phyloP scores from a whole-genome alignment of 2,888 invertebrate genomes.

The Philereme vetulata region DNA sequence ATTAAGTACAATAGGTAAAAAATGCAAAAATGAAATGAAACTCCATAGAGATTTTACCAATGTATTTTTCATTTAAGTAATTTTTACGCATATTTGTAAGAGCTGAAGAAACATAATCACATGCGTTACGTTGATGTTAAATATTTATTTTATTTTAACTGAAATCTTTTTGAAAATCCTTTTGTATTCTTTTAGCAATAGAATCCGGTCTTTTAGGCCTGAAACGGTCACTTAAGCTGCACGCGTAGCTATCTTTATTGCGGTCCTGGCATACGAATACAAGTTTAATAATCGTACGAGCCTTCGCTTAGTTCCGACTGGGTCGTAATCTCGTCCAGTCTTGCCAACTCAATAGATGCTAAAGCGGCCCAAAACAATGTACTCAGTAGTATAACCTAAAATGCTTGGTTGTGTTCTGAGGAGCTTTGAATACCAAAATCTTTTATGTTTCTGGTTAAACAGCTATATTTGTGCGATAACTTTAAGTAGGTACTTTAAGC shows the following conservation, averaged over 20 bases:
- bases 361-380: background rate
- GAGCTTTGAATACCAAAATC: too few relatives aligned
- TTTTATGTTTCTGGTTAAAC: too few relatives aligned
- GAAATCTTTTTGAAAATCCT: constrained; percentile 1
- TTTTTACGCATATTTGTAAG: too few relatives aligned
- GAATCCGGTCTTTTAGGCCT: constrained; percentile 7
- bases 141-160: background rate
- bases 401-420: too few relatives aligned
- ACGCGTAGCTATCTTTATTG: constrained; percentile 30
- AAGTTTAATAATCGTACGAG: constrained; percentile 46
- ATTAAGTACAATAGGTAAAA: too few relatives aligned
- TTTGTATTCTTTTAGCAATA: constrained; percentile 8
- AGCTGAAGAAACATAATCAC: too few relatives aligned
- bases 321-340: constrained; percentile 57
- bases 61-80: too few relatives aligned
- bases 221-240: constrained; percentile 16
- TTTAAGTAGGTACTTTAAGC: too few relatives aligned
- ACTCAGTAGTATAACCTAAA: background rate
- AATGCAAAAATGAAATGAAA: too few relatives aligned
- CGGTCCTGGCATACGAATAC: constrained; percentile 35
- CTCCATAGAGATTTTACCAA: too few relatives aligned
- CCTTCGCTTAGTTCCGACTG: constrained; percentile 39
- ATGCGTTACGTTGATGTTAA: background rate
- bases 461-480: too few relatives aligned
- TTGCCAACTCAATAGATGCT: constrained; percentile 11